These are phyloP conservation scores for Ormyrus rosae DNA, from an alignment of 2,888 invertebrate genomes.

Conservation along the genomic window DNA sequence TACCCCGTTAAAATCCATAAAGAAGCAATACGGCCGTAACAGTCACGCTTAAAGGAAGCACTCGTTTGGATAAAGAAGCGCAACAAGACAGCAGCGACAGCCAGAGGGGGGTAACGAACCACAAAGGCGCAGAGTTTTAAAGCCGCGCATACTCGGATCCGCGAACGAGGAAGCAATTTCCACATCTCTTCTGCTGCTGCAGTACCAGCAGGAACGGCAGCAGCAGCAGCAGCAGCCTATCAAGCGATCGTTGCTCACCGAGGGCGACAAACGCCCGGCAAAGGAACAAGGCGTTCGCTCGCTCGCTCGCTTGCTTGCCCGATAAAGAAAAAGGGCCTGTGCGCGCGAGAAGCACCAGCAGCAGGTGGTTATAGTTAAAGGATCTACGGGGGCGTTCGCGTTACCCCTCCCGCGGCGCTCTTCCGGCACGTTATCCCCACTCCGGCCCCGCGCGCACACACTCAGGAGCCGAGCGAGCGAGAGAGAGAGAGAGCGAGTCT, in stretches of 20 bases:
- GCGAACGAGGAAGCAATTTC: conserved; percentile 21
- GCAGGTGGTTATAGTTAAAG: conserved; percentile 74
- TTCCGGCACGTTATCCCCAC: conserved; percentile 66
- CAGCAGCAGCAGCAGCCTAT: neutral
- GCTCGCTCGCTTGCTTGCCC: neutral
- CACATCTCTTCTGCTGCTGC: neutral
- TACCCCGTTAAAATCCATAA: too few relatives aligned
- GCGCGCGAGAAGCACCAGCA: conserved; percentile 59
- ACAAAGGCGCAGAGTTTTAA: too few relatives aligned
- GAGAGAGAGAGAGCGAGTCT: conserved; percentile 1
- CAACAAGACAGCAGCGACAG: too few relatives aligned
- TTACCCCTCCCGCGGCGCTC: conserved; percentile 75
- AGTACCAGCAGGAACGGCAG: too few relatives aligned
- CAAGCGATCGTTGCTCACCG: conserved; percentile 13
- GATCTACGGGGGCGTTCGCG: conserved; percentile 70
- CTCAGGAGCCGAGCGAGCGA: neutral
- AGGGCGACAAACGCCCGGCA: conserved; percentile 17
- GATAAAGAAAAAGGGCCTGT: conserved; percentile 15
- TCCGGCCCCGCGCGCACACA: conserved; percentile 28
- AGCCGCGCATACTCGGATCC: neutral
- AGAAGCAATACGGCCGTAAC: too few relatives aligned
- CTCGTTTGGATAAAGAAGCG: too few relatives aligned
- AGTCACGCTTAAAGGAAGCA: too few relatives aligned
- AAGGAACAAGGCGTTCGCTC: neutral
- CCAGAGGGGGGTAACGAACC: too few relatives aligned